These are phyloP conservation scores for Urechis unicinctus DNA, from an alignment of 2,888 invertebrate genomes.

Conservation along the genomic window DNA sequence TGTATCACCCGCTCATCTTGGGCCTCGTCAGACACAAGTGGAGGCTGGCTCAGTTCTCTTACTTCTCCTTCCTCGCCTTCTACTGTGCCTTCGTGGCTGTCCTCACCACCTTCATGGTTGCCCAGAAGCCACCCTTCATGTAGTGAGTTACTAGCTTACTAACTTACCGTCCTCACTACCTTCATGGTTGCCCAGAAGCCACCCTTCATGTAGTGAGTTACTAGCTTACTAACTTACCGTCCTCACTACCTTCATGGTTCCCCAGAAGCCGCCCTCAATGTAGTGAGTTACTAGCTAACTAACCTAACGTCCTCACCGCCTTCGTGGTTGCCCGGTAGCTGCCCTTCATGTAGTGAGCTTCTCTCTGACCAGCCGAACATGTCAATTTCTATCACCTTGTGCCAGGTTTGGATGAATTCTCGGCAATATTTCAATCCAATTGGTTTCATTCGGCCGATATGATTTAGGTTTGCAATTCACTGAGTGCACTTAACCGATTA, in stretches of 20 bases:
- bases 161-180: neutral
- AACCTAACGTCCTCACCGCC: neutral
- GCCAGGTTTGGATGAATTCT: too few relatives aligned
- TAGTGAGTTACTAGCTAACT: neutral
- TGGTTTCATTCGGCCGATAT: too few relatives aligned
- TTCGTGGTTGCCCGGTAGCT: neutral
- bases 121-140: constrained; percentile 11
- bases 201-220: neutral
- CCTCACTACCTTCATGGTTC: neutral
- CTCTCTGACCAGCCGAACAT: neutral
- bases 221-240: neutral
- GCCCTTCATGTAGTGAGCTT: neutral
- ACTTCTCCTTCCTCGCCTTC: constrained; percentile 13
- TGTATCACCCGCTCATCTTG: constrained; percentile 14
- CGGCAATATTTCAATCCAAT: too few relatives aligned
- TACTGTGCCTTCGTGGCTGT: constrained; percentile 11
- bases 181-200: neutral
- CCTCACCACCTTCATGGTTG: constrained; percentile 12
- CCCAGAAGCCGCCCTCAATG: neutral
- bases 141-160: neutral
- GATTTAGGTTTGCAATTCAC: too few relatives aligned
- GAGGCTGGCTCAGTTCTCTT: constrained; percentile 13
- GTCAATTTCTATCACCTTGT: too few relatives aligned
- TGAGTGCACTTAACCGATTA: too few relatives aligned
- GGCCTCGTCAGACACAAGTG: constrained; percentile 16